Evolutionary conservation across 2,888 invertebrate species (phyloP), one percentile per base, ranked within the genome.

Genomic region (Thymelicus lineola): DNA sequence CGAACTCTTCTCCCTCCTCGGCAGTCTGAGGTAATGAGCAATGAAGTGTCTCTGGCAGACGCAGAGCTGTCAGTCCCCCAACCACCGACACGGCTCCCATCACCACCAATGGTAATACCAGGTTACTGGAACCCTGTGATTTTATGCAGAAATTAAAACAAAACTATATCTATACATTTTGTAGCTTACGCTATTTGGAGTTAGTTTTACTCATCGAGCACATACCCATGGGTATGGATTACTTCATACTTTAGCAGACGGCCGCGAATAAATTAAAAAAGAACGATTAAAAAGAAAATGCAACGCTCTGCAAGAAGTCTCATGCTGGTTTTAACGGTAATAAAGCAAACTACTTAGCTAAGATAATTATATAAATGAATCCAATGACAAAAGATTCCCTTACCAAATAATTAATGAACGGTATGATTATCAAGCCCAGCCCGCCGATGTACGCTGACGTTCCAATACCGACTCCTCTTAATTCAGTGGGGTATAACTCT

Each of bases 371-470:
- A 42, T 10, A 42, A 42, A 42, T n/a, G 3, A 50, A 20, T 12
- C 9, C 1, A 4, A 3, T 7, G 20, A 20, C 1, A 20, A n/a
- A 60, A 60, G 6, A 42, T 35, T 10, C 55, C 28, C 95, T 94
- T 94, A 98, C 98, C 95, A 98, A 94, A 88, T 98, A 98, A 66
- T 97, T 98, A 73, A 98, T 96, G 88, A 98, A 98, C 12, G 98
- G 98, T 84, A 98, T 98, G 68, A 98, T 96, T 74, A 98, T 97
- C 59, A 98, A 94, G 50, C 98, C 98, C 74, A 98, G 92, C 66
- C 98, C 98, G 65, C 97, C 98, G 76, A 98, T 96, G 84, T 98
- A 98, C 15, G 98, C 97, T 1, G 98, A 98, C 66, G 97, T 96
- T 60, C 98, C 98, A 77, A 98, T 98, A 15, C 98, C 98, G 68